Percentiles rank a stretch among this genome's conserved stretches.
Conservation (phyloP, 2,888 invertebrate species). For the Plagodis pulveraria region DNA sequence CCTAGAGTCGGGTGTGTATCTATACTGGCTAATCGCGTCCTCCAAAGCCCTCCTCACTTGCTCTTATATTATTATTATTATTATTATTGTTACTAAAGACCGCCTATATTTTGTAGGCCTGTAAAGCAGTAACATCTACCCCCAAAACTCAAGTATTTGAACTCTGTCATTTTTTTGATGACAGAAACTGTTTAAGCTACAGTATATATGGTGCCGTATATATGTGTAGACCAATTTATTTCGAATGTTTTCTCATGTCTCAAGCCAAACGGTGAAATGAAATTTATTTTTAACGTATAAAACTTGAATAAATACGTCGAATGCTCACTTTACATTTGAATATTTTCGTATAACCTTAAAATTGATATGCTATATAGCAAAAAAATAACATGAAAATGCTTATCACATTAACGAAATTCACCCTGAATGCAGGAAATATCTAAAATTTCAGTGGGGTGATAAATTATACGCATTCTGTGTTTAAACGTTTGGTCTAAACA, state of each 20-base stretch:
- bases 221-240: not conserved
- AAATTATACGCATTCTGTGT: conserved; percentile 24
- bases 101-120: not conserved
- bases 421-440: too few species aligned
- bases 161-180: not conserved
- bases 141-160: not conserved
- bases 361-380: not conserved
- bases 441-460: conserved; percentile 11
- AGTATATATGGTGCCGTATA: not conserved
- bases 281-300: not conserved
- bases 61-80: too few species aligned
- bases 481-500: conserved; percentile 26
- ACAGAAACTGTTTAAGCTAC: not conserved
- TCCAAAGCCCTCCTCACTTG: too few species aligned
- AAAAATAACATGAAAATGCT: too few species aligned
- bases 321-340: not conserved
- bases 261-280: not conserved
- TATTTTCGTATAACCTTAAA: not conserved
- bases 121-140: not conserved
- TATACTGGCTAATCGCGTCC: too few species aligned
- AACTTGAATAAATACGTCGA: not conserved
- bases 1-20: too few species aligned
- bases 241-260: too few species aligned
- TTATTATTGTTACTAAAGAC: not conserved
- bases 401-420: too few species aligned